A percentile compares a stretch with the other conserved stretches of the same genome.
These are phyloP conservation scores for Anastatus disparis DNA, from an alignment of 1,140 invertebrate genomes.

Conservation along the genomic window DNA sequence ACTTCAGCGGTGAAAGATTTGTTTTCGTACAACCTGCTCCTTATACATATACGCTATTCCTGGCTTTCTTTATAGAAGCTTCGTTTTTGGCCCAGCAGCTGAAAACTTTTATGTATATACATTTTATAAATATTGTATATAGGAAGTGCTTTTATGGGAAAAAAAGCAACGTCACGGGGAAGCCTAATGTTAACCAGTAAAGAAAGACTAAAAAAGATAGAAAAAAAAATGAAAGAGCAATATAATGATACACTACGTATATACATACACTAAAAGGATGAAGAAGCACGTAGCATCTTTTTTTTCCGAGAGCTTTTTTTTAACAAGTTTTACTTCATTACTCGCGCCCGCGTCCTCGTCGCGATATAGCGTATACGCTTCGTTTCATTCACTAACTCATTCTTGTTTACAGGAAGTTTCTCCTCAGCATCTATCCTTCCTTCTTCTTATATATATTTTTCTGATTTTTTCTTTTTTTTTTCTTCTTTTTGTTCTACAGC, in stretches of 20 bases:
- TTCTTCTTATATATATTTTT: slow-evolving; percentile 27
- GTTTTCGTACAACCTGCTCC: slow-evolving; percentile 51
- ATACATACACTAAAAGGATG: too few relatives aligned
- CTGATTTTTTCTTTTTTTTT: not conserved
- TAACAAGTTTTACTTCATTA: slow-evolving; percentile 11
- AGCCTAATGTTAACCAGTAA: too few relatives aligned
- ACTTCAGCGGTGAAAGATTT: slow-evolving; percentile 55
- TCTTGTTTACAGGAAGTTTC: slow-evolving; percentile 59
- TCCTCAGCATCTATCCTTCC: slow-evolving; percentile 43
- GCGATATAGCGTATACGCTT: too few relatives aligned
- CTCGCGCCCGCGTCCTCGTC: slow-evolving; percentile 26
- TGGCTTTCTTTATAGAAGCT: too few relatives aligned
- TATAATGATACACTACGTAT: too few relatives aligned
- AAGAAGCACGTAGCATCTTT: slow-evolving; percentile 43
- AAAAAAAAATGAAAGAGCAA: too few relatives aligned
- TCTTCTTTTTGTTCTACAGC: not conserved
- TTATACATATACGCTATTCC: too few relatives aligned
- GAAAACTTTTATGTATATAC: too few relatives aligned
- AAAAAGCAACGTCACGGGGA: slow-evolving; percentile 41
- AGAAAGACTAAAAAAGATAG: too few relatives aligned
- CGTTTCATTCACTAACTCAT: slow-evolving; percentile 57
- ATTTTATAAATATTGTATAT: slow-evolving; percentile 23
- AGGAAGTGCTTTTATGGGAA: slow-evolving; percentile 38
- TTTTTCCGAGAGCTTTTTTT: slow-evolving; percentile 48
- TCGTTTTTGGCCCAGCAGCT: too few relatives aligned